A percentile compares a stretch with the other conserved stretches of the same genome.
Conservation (phyloP, 2,797 vertebrate species). For the Leptoclinus maculatus region DNA sequence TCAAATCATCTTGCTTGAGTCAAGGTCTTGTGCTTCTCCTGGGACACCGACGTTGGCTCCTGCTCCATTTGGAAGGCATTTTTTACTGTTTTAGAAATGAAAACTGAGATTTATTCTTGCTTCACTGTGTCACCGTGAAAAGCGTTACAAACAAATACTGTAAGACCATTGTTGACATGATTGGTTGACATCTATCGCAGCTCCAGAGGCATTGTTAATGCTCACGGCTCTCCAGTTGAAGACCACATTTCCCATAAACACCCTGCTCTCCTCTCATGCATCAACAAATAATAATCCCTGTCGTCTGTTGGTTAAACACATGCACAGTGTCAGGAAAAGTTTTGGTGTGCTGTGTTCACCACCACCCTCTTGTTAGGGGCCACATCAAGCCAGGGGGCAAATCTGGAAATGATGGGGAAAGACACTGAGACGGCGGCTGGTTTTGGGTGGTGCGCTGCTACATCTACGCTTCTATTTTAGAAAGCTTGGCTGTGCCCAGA, state of each 20-base stretch:
- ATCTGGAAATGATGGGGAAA: slow-evolving; percentile 61
- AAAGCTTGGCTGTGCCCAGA: slow-evolving; percentile 44
- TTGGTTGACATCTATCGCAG: background rate
- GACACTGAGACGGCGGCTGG: slow-evolving; percentile 57
- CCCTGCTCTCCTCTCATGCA: background rate
- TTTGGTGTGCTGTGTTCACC: slow-evolving; percentile 13
- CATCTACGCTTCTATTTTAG: slow-evolving; percentile 67
- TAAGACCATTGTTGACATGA: background rate
- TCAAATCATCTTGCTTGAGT: slow-evolving; percentile 38
- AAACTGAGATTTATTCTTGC: slow-evolving; percentile 17
- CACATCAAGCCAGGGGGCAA: slow-evolving; percentile 58
- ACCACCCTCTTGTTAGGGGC: slow-evolving; percentile 55
- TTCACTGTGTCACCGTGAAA: background rate
- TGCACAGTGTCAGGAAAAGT: slow-evolving; percentile 36
- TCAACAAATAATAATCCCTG: slow-evolving; percentile 5
- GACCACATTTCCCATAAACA: slow-evolving; percentile 19
- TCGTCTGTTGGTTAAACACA: slow-evolving; percentile 47
- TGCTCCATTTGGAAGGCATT: background rate
- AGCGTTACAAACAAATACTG: background rate
- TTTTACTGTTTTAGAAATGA: slow-evolving; percentile 19
- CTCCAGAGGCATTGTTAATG: background rate
- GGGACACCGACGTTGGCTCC: background rate
- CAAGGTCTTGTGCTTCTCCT: slow-evolving; percentile 30
- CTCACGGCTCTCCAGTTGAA: slow-evolving; percentile 9
- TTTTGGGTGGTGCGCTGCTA: slow-evolving; percentile 66